These are phyloP conservation scores for Pituophis catenifer DNA, from an alignment of 2,113 vertebrate genomes.

Conservation along the genomic window DNA sequence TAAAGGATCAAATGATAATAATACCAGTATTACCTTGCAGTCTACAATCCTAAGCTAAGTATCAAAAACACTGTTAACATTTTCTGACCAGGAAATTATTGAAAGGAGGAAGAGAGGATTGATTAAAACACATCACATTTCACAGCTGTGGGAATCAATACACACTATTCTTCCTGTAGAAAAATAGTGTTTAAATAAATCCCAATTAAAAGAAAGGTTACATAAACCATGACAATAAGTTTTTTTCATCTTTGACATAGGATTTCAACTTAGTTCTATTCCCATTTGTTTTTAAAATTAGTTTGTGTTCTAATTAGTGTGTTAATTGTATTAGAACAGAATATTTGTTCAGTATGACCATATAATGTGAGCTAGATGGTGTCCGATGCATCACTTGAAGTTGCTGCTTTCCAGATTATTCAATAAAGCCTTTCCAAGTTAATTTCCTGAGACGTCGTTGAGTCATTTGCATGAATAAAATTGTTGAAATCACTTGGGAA, in stretches of 20 bases:
- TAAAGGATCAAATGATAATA: neutral
- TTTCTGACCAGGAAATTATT: neutral
- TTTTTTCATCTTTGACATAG: neutral
- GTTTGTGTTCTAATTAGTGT: neutral
- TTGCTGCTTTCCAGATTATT: conserved; percentile 29
- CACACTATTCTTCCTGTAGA: neutral
- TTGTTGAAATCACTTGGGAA: neutral
- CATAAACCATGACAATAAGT: neutral
- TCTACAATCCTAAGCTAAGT: neutral
- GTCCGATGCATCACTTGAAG: conserved; percentile 34
- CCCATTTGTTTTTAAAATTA: neutral
- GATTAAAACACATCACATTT: neutral
- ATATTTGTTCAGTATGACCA: neutral
- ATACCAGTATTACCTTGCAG: neutral
- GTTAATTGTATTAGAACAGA: neutral
- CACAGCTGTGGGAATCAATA: neutral
- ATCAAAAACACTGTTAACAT: neutral
- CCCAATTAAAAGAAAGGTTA: neutral
- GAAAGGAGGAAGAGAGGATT: neutral
- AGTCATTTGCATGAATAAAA: neutral
- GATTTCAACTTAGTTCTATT: neutral
- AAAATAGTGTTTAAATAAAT: neutral
- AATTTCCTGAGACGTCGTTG: neutral
- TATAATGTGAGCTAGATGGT: conserved; percentile 30
- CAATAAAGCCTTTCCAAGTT: conserved; percentile 13